These are phyloP conservation scores for Novumbra hubbsi DNA, from an alignment of 2,797 vertebrate genomes.

Conservation along the genomic window DNA sequence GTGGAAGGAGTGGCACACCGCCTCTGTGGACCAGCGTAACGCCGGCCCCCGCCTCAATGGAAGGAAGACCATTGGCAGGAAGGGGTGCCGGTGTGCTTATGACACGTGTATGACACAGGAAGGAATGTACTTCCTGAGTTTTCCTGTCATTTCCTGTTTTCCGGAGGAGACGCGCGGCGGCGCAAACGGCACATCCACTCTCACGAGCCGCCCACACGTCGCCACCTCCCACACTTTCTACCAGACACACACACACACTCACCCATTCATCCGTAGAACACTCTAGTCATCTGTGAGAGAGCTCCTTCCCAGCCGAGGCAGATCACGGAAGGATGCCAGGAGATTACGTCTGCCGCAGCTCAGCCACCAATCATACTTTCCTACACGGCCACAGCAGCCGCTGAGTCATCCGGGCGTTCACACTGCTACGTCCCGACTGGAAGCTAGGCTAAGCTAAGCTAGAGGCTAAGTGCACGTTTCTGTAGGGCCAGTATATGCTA, in stretches of 20 bases:
- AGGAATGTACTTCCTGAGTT: constrained; percentile 44
- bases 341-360: constrained; percentile 36
- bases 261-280: background rate
- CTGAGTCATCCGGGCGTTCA: constrained; percentile 31
- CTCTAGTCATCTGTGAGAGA: constrained; percentile 17
- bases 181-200: constrained; percentile 26
- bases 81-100: background rate
- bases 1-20: background rate
- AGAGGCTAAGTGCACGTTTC: constrained; percentile 18
- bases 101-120: background rate
- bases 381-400: constrained; percentile 34
- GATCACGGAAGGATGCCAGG: constrained; percentile 39
- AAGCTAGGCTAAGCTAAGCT: constrained; percentile 14
- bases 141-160: constrained; percentile 43
- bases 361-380: constrained; percentile 57
- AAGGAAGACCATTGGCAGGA: background rate
- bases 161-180: constrained; percentile 23
- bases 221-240: background rate
- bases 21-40: background rate
- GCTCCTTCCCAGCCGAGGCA: constrained; percentile 27
- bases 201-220: constrained; percentile 14
- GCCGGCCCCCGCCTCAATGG: background rate
- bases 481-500: constrained; percentile 23
- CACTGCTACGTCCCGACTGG: background rate
- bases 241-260: background rate